Conservation (phyloP, 2,888 invertebrate genomes). For the Synanthedon tipuliformis region DNA sequence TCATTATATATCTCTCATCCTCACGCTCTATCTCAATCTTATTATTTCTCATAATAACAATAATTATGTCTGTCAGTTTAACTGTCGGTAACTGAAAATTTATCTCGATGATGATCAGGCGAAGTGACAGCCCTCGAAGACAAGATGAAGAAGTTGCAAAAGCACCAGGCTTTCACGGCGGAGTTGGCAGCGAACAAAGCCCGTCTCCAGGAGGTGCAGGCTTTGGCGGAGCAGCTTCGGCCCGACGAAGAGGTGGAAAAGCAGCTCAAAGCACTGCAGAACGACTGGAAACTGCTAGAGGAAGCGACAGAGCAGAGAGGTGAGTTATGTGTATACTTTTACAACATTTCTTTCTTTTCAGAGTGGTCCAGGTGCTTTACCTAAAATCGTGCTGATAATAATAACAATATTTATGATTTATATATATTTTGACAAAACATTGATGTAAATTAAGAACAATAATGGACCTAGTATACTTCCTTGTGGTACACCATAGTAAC, state of each 20-base stretch:
- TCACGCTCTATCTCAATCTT: too few species aligned
- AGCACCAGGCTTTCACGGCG: constrained; percentile 94
- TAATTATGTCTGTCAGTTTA: too few species aligned
- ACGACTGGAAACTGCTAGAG: constrained; percentile 82
- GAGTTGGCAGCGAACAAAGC: constrained; percentile 90
- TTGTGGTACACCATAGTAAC: too few species aligned
- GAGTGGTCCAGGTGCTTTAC: too few species aligned
- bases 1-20: too few species aligned
- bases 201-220: constrained; percentile 84
- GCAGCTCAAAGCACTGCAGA: constrained; percentile 76
- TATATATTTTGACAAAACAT: too few species aligned
- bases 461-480: too few species aligned
- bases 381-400: too few species aligned
- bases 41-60: not conserved
- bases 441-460: too few species aligned
- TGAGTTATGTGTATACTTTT: constrained; percentile 5
- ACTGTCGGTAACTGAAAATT: not conserved
- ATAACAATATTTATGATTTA: too few species aligned
- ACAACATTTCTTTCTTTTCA: too few species aligned
- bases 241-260: constrained; percentile 77
- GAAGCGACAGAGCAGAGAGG: constrained; percentile 73
- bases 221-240: constrained; percentile 80
- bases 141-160: constrained; percentile 94
- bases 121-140: constrained; percentile 90
- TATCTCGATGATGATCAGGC: constrained; percentile 16